Percentiles rank a stretch among this genome's conserved stretches.
phyloP scores from a whole-genome alignment of 37 sponge, comb jelly and placozoan genomes.

The Theonella swinhoei region DNA sequence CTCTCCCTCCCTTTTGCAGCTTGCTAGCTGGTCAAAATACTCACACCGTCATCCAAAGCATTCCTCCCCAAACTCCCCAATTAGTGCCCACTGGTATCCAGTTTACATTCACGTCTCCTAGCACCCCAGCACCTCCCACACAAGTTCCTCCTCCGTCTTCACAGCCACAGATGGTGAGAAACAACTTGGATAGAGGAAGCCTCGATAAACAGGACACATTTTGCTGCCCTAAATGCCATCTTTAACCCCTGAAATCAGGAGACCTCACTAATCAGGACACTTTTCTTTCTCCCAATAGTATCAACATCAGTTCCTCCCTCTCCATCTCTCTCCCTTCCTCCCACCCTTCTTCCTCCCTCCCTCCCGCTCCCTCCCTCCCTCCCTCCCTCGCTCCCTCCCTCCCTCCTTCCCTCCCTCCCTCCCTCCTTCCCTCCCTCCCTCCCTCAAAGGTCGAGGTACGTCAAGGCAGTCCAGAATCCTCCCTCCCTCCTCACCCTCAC shows the following conservation, averaged over 20 bases:
- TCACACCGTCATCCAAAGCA: background rate
- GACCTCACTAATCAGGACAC: too few relatives aligned
- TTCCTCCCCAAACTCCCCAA: conserved; percentile 2
- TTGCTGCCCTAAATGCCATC: too few relatives aligned
- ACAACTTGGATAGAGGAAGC: too few relatives aligned
- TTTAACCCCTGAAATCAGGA: too few relatives aligned
- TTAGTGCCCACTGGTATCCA: background rate
- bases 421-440: background rate
- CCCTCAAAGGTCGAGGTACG: background rate
- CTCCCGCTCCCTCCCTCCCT: background rate
- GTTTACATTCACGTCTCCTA: background rate
- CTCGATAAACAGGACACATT: too few relatives aligned
- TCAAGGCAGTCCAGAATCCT: background rate
- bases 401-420: background rate
- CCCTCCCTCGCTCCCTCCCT: background rate
- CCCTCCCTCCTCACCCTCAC: background rate
- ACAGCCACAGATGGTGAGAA: background rate
- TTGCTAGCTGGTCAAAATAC: conserved; percentile 32
- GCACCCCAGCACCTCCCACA: background rate
- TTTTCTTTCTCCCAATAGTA: too few relatives aligned
- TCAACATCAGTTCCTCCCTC: too few relatives aligned
- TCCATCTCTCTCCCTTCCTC: too few relatives aligned
- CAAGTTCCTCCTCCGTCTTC: background rate
- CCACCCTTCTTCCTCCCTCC: too few relatives aligned
- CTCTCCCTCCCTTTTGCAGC: background rate